Conservation (phyloP, 2,113 vertebrate genomes). For the Equus przewalskii region DNA sequence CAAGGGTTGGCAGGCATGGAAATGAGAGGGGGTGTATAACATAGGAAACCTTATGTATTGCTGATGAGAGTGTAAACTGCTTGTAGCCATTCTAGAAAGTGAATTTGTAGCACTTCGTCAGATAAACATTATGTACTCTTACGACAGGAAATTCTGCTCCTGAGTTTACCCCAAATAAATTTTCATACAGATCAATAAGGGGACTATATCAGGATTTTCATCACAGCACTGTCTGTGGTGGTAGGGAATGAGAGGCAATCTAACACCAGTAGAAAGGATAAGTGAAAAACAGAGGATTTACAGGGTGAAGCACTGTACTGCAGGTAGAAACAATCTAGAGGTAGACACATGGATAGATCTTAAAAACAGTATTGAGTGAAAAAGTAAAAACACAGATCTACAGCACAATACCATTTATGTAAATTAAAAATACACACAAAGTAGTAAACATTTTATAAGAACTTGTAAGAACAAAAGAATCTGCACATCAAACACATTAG, state of each 20-base stretch:
- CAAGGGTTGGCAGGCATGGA: background rate
- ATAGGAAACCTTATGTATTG: background rate
- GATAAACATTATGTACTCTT: background rate
- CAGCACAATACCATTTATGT: background rate
- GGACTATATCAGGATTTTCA: slow-evolving; percentile 35
- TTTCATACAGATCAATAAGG: slow-evolving; percentile 10
- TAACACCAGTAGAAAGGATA: slow-evolving; percentile 30
- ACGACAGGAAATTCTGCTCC: background rate
- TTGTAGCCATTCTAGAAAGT: background rate
- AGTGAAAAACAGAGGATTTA: background rate
- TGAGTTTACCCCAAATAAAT: slow-evolving; percentile 39
- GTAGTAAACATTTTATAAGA: slow-evolving; percentile 56
- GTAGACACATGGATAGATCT: slow-evolving; percentile 8
- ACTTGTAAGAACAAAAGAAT: slow-evolving; percentile 50
- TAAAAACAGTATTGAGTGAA: slow-evolving; percentile 4
- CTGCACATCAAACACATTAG: slow-evolving; percentile 17
- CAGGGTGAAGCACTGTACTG: background rate
- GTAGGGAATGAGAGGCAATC: slow-evolving; percentile 6
- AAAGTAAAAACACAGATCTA: slow-evolving; percentile 44
- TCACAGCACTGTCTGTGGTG: slow-evolving; percentile 31
- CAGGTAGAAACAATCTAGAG: slow-evolving; percentile 1
- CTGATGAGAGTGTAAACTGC: background rate
- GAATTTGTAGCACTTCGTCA: background rate
- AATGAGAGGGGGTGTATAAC: background rate
- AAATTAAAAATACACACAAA: slow-evolving; percentile 51